These are phyloP conservation scores for Alectoris magna DNA, from an alignment of 2,797 vertebrate species.

Conservation along the genomic window DNA sequence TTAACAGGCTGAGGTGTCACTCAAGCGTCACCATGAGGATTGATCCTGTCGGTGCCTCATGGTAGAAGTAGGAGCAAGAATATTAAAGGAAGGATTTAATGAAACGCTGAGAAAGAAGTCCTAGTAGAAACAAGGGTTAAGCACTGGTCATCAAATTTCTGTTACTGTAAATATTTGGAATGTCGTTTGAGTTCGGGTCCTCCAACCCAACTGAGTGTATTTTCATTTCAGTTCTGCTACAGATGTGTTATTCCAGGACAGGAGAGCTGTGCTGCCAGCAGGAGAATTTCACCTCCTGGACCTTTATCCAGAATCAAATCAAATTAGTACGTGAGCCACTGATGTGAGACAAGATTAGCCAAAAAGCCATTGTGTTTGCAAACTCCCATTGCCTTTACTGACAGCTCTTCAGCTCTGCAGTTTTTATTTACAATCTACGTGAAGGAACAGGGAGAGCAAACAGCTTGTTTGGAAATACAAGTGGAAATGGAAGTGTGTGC, in stretches of 20 bases:
- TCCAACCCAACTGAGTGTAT: background rate
- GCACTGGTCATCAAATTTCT: background rate
- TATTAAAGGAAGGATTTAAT: background rate
- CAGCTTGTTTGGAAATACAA: background rate
- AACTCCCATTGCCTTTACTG: background rate
- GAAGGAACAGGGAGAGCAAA: background rate
- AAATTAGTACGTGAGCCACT: background rate
- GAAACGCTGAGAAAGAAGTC: background rate
- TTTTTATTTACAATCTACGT: background rate
- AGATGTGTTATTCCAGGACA: background rate
- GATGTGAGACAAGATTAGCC: background rate
- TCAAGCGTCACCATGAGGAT: background rate
- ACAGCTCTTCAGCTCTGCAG: background rate
- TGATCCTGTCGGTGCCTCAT: background rate
- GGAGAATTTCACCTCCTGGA: background rate
- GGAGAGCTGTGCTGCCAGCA: background rate
- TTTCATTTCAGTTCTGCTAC: background rate
- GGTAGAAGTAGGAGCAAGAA: background rate
- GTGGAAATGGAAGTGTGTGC: background rate
- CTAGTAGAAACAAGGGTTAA: background rate
- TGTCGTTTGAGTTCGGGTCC: background rate
- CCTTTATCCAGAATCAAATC: constrained; percentile 6
- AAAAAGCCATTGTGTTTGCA: background rate
- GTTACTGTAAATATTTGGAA: background rate
- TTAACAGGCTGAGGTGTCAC: background rate